Conservation (phyloP, 2,797 vertebrate genomes). For the Aulostomus chinensis region DNA sequence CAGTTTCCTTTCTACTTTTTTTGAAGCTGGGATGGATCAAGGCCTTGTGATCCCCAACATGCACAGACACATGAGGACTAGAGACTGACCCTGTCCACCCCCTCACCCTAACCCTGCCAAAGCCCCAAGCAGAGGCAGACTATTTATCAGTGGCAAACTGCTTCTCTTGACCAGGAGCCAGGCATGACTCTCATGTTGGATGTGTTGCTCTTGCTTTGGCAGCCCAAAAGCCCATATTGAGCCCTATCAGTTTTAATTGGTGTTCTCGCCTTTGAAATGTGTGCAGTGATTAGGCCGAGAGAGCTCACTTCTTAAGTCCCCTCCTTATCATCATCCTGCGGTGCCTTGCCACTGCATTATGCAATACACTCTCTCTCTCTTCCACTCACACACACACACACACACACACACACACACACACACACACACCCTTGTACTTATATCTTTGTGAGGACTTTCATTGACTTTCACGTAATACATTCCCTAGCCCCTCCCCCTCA, state of each 20-base stretch:
- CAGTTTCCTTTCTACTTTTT: constrained; percentile 32
- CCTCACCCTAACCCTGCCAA: constrained; percentile 8
- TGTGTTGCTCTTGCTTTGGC: constrained; percentile 59
- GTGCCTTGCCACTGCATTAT: constrained; percentile 48
- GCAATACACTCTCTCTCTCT: constrained; percentile 2
- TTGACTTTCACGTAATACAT: no score
- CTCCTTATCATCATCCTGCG: constrained; percentile 67
- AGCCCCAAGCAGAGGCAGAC: constrained; percentile 19
- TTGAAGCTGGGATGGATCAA: constrained; percentile 49
- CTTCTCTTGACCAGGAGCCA: constrained; percentile 45
- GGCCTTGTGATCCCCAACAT: constrained; percentile 33
- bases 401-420: constrained; percentile 13
- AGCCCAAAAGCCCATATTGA: constrained; percentile 73
- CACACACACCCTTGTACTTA: no score
- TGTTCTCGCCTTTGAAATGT: constrained; percentile 76
- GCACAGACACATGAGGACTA: constrained; percentile 21
- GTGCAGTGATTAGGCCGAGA: constrained; percentile 70
- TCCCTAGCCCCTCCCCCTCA: no score
- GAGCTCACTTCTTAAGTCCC: constrained; percentile 68
- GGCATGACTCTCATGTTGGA: constrained; percentile 63
- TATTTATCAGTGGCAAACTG: constrained; percentile 52
- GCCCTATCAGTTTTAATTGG: constrained; percentile 82
- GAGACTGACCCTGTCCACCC: constrained; percentile 28
- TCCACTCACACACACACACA: constrained; percentile 20
- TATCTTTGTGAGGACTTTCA: no score